Percentiles rank a stretch among this genome's conserved stretches.
These are phyloP conservation scores for Spodoptera exigua DNA, from an alignment of 2,888 invertebrate genomes.

Conservation along the genomic window DNA sequence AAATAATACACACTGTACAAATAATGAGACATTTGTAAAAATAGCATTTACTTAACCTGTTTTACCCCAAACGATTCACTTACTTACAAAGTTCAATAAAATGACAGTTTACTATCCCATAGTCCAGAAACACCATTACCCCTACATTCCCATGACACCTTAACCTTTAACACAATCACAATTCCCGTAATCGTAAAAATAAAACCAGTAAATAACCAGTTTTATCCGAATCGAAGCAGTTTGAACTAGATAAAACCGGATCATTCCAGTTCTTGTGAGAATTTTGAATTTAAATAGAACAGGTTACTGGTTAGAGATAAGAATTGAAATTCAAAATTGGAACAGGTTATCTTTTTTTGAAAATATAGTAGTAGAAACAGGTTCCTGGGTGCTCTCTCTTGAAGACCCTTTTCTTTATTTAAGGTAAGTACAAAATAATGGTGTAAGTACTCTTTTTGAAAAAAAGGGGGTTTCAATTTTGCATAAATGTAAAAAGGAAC, in stretches of 20 bases:
- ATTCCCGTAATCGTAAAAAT: constrained; percentile 57
- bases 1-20: too few species aligned
- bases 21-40: too few species aligned
- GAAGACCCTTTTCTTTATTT: neutral
- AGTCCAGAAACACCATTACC: constrained; percentile 9
- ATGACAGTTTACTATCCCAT: constrained; percentile 2
- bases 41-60: too few species aligned
- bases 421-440: constrained; percentile 1
- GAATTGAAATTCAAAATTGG: constrained; percentile 48
- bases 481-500: too few species aligned
- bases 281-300: constrained; percentile 49
- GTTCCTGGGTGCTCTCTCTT: constrained; percentile 14
- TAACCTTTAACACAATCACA: constrained; percentile 49
- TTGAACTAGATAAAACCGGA: constrained; percentile 56
- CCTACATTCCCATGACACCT: constrained; percentile 60
- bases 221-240: constrained; percentile 56
- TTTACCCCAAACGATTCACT: too few species aligned
- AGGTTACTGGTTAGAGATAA: constrained; percentile 43
- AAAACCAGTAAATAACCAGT: constrained; percentile 56
- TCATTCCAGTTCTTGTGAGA: constrained; percentile 53
- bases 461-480: too few species aligned
- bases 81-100: neutral
- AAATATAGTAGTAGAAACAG: constrained; percentile 19
- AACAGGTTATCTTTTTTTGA: constrained; percentile 56
- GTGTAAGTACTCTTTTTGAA: too few species aligned